Evolutionary conservation across 2,888 invertebrate genomes (phyloP).

Genomic region (Hypomecis punctinalis): DNA sequence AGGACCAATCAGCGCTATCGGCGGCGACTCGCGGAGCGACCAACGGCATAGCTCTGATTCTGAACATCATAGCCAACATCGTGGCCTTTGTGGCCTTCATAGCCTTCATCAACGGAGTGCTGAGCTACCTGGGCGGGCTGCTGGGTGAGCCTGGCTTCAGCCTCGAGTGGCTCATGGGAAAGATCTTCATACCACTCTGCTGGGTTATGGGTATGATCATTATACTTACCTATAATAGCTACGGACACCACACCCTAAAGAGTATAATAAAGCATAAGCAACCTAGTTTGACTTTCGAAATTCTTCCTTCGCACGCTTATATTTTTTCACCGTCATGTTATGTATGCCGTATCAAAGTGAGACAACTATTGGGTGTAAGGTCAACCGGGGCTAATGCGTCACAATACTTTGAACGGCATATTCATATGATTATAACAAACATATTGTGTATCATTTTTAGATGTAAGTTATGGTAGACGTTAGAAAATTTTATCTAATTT

Average conservation of each 20-base stretch:
- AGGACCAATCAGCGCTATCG: conserved; percentile 93
- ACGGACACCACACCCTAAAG: too few species aligned
- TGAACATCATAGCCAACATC: conserved; percentile 95
- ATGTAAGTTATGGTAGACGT: too few species aligned
- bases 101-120: conserved; percentile 91
- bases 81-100: conserved; percentile 96
- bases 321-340: too few species aligned
- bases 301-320: too few species aligned
- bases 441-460: too few species aligned
- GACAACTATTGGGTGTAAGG: too few species aligned
- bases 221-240: too few species aligned
- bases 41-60: conserved; percentile 91
- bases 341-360: too few species aligned
- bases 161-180: conserved; percentile 92
- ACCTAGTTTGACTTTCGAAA: background rate
- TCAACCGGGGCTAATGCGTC: too few species aligned
- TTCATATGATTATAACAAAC: too few species aligned
- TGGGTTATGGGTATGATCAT: conserved; percentile 90
- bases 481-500: too few species aligned
- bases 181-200: conserved; percentile 95
- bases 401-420: too few species aligned
- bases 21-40: conserved; percentile 96
- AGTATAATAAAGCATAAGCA: background rate
- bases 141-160: conserved; percentile 88
- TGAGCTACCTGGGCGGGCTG: conserved; percentile 92